A percentile compares a stretch with the other conserved stretches of the same genome.
Conservation (phyloP, 2,113 vertebrate species). For the Phylloscopus trochilus region DNA sequence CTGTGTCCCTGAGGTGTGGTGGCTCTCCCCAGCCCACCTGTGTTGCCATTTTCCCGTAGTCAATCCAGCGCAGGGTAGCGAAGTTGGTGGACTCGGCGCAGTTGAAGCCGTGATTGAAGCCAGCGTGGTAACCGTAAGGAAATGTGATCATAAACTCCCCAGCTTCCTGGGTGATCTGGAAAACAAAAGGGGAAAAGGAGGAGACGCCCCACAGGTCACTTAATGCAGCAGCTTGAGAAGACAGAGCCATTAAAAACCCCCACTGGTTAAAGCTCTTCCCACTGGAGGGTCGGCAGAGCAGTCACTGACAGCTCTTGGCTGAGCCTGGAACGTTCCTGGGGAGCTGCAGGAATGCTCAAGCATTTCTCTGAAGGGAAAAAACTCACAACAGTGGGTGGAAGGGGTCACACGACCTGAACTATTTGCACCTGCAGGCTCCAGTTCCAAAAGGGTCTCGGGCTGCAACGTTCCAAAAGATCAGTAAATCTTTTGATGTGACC, state of each 20-base stretch:
- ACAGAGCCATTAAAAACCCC: not conserved
- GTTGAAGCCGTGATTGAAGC: conserved; percentile 99
- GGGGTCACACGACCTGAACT: not conserved
- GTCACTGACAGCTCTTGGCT: not conserved
- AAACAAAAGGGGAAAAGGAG: not conserved
- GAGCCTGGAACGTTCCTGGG: not conserved
- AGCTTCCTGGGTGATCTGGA: conserved; percentile 93
- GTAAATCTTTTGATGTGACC: not conserved
- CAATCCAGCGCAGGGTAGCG: conserved; percentile 93
- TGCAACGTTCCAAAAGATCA: not conserved
- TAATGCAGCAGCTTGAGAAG: not conserved
- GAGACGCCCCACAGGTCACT: not conserved
- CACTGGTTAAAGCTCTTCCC: not conserved
- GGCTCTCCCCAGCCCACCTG: conserved; percentile 72
- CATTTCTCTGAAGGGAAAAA: not conserved
- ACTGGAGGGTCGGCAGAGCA: not conserved
- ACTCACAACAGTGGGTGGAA: not conserved
- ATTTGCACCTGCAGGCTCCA: not conserved
- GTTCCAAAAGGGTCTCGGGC: not conserved
- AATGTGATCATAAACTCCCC: conserved; percentile 98
- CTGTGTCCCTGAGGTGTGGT: not conserved
- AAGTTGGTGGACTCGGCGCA: conserved; percentile 98
- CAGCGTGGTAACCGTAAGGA: conserved; percentile 95
- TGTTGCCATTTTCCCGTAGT: conserved; percentile 95
- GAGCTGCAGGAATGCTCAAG: not conserved